Base-by-base conservation (phyloP, 2,797 vertebrate genomes). In the Urophycis tenuis region DNA sequence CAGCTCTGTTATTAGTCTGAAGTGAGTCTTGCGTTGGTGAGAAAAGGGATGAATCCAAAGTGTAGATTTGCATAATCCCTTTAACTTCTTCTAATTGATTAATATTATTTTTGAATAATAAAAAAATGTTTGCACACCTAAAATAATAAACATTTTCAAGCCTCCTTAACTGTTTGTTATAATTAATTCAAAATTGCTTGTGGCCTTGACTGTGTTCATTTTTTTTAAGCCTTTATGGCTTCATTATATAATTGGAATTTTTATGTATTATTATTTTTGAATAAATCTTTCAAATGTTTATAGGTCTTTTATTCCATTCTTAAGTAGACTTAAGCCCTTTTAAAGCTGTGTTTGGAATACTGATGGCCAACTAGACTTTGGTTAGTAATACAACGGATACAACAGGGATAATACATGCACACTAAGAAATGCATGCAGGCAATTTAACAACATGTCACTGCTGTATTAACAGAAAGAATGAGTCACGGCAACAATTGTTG, bases 101-200 rank as follows among this genome's bases (percentile, higher is more conserved):
- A 80, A n/a, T 83, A 83, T 83, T 49, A 75, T 86, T 84, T 87
- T 87, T 83, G 71, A 87, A 80, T 83, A 82, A 85, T 80, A 36
- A 81, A 83, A n/a, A n/a, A 41, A 77, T 83, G 84, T 89, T 89
- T 90, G 85, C 88, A 91, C 87, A 89, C 64, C 78, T 86, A 31
- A 78, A 85, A 77, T 67, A 92, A 92, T 92, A 90, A 92, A 92
- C 70, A 81, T 81, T 83, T 84, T 87, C 75, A 80, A 86, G 80
- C 74, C 80, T 89, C 78, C 81, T n/a, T n/a, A 75, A 80, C 25
- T 81, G 76, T n/a, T n/a, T n/a, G n/a, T 75, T 72, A 80, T 80
- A 70, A 82, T 88, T 80, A 25, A 76, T 87, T 33, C 15, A 41
- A 77, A 17, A 39, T 2, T 17, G 70, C 32, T 33, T 31, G 32